Conservation (phyloP, 2,888 invertebrate genomes). For the Pherbina coryleti region DNA sequence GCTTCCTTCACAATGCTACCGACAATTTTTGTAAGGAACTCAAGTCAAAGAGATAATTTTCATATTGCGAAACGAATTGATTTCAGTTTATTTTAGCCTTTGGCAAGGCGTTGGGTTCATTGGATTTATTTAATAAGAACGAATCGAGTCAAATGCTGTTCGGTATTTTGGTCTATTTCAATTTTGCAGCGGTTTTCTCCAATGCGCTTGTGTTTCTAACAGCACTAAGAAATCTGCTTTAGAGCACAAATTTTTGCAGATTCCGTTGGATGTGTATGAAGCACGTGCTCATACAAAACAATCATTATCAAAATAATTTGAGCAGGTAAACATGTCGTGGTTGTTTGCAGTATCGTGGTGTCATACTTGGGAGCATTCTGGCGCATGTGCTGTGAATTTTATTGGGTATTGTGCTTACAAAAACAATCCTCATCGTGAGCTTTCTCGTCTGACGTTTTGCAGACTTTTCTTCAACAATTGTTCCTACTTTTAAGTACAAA, state of each 20-base stretch:
- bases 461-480: too few relatives aligned
- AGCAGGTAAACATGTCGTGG: not conserved
- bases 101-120: slow-evolving; percentile 10
- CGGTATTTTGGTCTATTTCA: slow-evolving; percentile 41
- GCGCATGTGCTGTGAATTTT: not conserved
- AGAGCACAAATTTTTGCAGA: not conserved
- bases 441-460: too few relatives aligned
- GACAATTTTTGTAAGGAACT: not conserved
- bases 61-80: not conserved
- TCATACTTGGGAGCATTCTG: not conserved
- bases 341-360: not conserved
- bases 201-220: slow-evolving; percentile 33
- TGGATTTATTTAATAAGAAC: slow-evolving; percentile 34
- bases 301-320: not conserved
- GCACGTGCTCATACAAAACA: slow-evolving; percentile 23
- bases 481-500: too few relatives aligned
- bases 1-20: not conserved
- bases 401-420: not conserved
- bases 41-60: not conserved
- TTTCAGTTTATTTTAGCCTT: slow-evolving; percentile 14
- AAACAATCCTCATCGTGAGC: too few relatives aligned
- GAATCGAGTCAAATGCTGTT: slow-evolving; percentile 39
- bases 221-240: not conserved
- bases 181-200: slow-evolving; percentile 42
- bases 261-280: slow-evolving; percentile 1